Evolutionary conservation across 2,113 vertebrate species (phyloP).

Genomic region (Mus spicilegus): DNA sequence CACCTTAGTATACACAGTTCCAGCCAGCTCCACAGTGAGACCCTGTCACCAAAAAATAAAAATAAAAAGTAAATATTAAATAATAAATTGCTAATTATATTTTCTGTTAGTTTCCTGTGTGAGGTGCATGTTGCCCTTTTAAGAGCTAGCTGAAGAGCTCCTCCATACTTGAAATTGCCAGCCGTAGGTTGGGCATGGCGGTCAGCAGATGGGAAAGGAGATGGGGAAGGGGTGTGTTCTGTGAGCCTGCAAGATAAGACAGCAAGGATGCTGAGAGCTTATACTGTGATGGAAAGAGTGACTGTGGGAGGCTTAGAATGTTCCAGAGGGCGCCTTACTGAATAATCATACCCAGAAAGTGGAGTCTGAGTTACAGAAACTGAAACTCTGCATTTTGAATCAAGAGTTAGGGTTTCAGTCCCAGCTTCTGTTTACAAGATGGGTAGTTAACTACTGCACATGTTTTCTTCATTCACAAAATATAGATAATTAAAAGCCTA

Average conservation of each 20-base stretch:
- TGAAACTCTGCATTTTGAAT: slow-evolving; percentile 40
- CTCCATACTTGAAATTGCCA: neutral
- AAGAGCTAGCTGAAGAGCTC: neutral
- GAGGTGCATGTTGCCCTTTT: neutral
- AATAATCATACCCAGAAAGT: slow-evolving; percentile 50
- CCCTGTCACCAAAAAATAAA: neutral
- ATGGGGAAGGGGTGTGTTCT: neutral
- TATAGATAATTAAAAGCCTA: slow-evolving; percentile 8
- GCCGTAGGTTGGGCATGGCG: neutral
- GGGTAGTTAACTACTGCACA: slow-evolving; percentile 17
- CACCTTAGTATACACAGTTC: neutral
- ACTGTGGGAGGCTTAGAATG: slow-evolving; percentile 23
- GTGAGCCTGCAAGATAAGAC: neutral
- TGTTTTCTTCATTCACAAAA: slow-evolving; percentile 59
- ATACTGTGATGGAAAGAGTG: neutral
- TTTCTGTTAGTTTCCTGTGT: neutral
- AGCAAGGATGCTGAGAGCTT: neutral
- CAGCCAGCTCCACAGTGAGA: neutral
- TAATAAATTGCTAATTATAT: slow-evolving; percentile 14
- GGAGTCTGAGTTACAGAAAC: slow-evolving; percentile 42
- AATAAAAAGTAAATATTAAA: neutral
- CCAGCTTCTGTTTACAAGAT: slow-evolving; percentile 20
- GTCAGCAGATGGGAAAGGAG: slow-evolving; percentile 42
- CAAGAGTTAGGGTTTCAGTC: slow-evolving; percentile 40
- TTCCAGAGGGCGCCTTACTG: slow-evolving; percentile 13